phyloP scores from a whole-genome alignment of 2,113 vertebrate species.

The Pygoscelis antarcticus region DNA sequence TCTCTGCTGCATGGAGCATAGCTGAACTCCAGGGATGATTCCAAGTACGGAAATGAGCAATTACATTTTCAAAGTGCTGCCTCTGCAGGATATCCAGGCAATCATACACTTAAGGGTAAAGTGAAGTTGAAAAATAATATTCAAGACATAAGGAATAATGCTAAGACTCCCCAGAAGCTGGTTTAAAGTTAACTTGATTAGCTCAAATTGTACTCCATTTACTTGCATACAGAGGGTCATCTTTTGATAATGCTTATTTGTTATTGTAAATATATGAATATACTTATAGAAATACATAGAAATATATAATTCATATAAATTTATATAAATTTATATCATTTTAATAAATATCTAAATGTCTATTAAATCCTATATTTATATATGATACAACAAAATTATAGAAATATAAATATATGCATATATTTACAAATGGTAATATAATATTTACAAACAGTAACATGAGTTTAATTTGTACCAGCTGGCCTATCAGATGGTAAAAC shows the following conservation, averaged over 20 bases:
- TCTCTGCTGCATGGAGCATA: neutral
- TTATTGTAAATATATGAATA: neutral
- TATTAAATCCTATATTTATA: neutral
- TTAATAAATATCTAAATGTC: neutral
- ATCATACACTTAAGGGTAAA: neutral
- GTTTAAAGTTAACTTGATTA: neutral
- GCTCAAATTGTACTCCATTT: neutral
- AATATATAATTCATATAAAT: neutral
- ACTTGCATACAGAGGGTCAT: neutral
- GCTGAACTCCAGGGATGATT: neutral
- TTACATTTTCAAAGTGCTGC: neutral
- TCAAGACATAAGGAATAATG: neutral
- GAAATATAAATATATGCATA: neutral
- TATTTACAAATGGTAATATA: neutral
- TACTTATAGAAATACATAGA: neutral
- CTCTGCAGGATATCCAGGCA: neutral
- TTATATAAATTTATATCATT: neutral
- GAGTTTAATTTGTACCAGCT: neutral
- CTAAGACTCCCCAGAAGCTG: neutral
- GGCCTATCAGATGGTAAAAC: neutral
- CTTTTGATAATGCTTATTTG: neutral
- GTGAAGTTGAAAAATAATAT: neutral
- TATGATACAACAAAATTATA: neutral
- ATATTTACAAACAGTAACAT: neutral
- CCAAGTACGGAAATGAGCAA: neutral